Base-by-base conservation (phyloP, 1,140 invertebrate species). In the Drosophila tristis region DNA sequence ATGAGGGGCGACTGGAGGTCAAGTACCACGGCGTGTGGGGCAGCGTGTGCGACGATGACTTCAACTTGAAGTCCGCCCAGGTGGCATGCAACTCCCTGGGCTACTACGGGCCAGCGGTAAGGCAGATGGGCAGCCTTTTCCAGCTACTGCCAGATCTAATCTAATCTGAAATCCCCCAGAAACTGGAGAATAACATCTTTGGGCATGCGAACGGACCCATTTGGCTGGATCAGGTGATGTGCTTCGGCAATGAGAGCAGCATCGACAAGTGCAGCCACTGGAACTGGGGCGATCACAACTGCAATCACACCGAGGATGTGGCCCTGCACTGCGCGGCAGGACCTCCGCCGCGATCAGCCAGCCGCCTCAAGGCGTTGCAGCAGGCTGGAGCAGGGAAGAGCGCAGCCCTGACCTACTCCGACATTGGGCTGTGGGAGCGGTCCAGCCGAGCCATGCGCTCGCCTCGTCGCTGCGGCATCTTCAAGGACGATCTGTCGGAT, bases 31-130 rank as follows among this genome's bases (percentile, higher is more conserved):
- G 95, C 5, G 93, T 94, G 3, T 97, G 96, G 96, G 96, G 96
- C 2, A 96, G 95, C 1, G 93, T 97, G 11, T 97, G 96, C 86
- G 96, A 97, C 80, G 96, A 97, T 79, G 94, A 95, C 78, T 97
- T 96, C 78, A 94, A 94, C 31, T 90, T 93, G 15, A 93, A 93
- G 54, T 93, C 95, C 6, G 96, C 96, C 0, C 93, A 93, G 78
- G 95, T 96, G 2, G 93, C 95, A 9, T 96, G 95, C 71, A 93
- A 93, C 55, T 93, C 93, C 16, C 79, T 96, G 35, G 95, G 95
- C 4, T 95, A 93, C 61, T 92, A 92, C 23, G 95, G 95, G 2
- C 72, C 66, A 20, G 93, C 94, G n/a, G 85, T 93, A 61, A 64
- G 74, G 23, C 23, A 4, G 0, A 4, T 4, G 1, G 35, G 6